Evolutionary conservation across 2,797 vertebrate genomes (phyloP), one percentile per base, ranked within the genome.

Genomic region (Poecilia wingei): DNA sequence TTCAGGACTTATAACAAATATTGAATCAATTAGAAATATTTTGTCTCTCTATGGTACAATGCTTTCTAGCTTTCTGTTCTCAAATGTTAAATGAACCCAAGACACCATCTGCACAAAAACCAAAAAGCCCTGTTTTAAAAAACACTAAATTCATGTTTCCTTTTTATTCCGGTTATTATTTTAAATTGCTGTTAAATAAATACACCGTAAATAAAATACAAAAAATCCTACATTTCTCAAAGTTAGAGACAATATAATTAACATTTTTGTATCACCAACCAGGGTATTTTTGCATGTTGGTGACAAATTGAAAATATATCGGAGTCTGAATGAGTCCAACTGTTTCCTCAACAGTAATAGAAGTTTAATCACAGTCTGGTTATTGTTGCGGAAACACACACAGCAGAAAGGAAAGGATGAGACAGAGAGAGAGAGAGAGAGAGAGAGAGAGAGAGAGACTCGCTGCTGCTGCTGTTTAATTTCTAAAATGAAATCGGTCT

Each of bases 311-410:
- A 31, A 61, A 61, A 45, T 25, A 46, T 55, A 39, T 70, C 33
- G 28, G 25, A 61, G 70, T 66, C 64, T 59, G 81, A 70, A 55
- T 77, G 68, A 61, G 79, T 87, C 86, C 95, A 95, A 96, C 96
- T 95, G 96, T 96, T 94, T 96, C 94, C 92, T 92, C 96, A 94
- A 91, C 89, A 70, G 86, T 82, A 89, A 87, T 88, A 92, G 85
- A 89, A 89, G 96, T 96, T 96, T 96, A 97, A 97, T 98, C 89
- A 91, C 96, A 95, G 87, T 95, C 93, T 97, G 97, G 97, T 93
- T 94, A 93, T 88, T 92, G 91, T 96, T 96, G 95, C 92, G 94
- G 97, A 97, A 96, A 89, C 95, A 77, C 84, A 82, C 73, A 79
- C 68, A 45, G 36, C 16, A 78, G 43, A n/a, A 22, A 33, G 53